Base-by-base conservation (phyloP, 2,113 vertebrate species). In the Nettapus auritus region DNA sequence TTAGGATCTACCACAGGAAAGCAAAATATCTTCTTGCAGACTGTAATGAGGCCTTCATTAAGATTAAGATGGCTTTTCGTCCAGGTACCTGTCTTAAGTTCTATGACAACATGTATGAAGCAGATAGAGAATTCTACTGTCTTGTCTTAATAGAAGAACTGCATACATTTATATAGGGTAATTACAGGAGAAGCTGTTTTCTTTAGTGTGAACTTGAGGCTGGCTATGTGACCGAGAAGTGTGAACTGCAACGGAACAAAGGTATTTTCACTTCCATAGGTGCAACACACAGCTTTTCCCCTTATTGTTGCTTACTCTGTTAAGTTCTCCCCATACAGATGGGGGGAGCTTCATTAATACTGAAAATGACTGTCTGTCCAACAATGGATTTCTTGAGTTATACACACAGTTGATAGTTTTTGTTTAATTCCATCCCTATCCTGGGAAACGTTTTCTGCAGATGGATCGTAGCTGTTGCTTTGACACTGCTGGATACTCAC, bases 51-150 rank as follows among this genome's bases (percentile, higher is more conserved):
- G 99, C 99, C 15, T 99, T 99, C 96, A 99, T 99, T 97, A 99
- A 99, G 97, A 99, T 99, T 97, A 99, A 99, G 97, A 99, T 99
- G 99, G 99, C 99, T 95, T 99, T 99, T 96, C 98, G 99, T 84
- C 99, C 99, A 98, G 99, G 99, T 99, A 98, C 78, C 42, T 95
- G 10, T 90, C 66, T 83, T 77, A 62, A 0, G 0, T 55, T 82
- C 22, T 28, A 11, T 63, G 56, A 67, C 31, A 40, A 4, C 67
- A 9, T 38, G 84, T 92, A 33, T 85, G 59, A 55, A 92, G 76
- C 48, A 80, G 26, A 9, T 28, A 15, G 38, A 19, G 6, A 50
- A 5, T 81, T 69, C 36, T 84, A 5, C 22, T 15, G 69, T 66
- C 26, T 38, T 48, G 0, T 57, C 3, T 57, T 20, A 36, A 13